These are phyloP conservation scores for Meles meles DNA, from an alignment of 2,113 vertebrate species.

Conservation along the genomic window DNA sequence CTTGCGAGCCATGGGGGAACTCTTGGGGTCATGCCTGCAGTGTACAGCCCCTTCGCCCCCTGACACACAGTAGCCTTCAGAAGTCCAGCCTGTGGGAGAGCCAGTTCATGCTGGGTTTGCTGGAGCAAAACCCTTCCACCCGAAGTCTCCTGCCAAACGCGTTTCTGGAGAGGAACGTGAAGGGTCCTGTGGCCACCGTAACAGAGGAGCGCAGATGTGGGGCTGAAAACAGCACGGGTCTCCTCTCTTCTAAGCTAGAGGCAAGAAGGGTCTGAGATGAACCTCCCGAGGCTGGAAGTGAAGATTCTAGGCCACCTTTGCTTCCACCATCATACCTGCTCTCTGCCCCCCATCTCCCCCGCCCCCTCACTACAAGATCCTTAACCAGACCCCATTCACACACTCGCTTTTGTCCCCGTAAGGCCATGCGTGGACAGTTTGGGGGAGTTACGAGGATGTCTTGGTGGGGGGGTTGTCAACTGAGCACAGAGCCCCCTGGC, in stretches of 20 bases:
- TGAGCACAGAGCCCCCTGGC: not conserved
- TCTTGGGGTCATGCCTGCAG: rapidly evolving
- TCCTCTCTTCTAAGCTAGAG: rapidly evolving
- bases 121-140: not conserved
- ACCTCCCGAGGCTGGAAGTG: not conserved
- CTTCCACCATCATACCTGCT: not conserved
- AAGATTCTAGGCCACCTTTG: no score
- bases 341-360: no score
- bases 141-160: no score
- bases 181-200: not conserved
- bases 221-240: rapidly evolving
- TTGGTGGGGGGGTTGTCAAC: not conserved
- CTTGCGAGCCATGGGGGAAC: rapidly evolving
- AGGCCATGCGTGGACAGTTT: no score
- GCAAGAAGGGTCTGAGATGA: not conserved
- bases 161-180: not conserved
- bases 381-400: no score
- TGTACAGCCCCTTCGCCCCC: rapidly evolving
- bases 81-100: not conserved
- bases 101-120: not conserved
- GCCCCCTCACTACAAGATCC: no score
- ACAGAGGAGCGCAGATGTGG: rapidly evolving
- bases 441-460: rapidly evolving
- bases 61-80: not conserved
- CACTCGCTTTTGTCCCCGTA: rapidly evolving